Evolutionary conservation across 2,888 invertebrate species (phyloP).

Genomic region (Campopleginae sp.): DNA sequence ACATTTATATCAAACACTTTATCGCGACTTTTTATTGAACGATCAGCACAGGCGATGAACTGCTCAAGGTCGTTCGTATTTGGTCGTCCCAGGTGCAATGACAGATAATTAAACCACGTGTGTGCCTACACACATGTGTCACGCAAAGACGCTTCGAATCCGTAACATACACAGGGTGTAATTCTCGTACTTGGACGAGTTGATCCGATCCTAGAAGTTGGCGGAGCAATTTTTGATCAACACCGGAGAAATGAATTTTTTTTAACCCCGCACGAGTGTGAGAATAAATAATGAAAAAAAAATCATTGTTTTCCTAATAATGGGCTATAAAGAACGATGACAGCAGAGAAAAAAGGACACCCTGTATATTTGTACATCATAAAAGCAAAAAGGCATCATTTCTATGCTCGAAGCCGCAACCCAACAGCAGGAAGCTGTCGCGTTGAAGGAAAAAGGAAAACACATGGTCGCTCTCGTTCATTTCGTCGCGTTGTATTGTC

Average conservation of each 20-base stretch:
- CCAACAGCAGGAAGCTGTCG: background rate
- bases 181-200: too few species aligned
- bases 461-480: background rate
- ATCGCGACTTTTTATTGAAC: background rate
- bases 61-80: slow-evolving; percentile 41
- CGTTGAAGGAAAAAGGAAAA: background rate
- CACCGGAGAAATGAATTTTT: background rate
- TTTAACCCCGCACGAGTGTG: background rate
- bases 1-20: background rate
- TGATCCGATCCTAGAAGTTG: too few species aligned
- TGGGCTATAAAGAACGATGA: too few species aligned
- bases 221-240: background rate
- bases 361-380: background rate
- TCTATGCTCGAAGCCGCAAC: background rate
- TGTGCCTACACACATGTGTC: background rate
- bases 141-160: background rate
- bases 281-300: background rate
- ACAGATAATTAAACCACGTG: slow-evolving; percentile 33
- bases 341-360: background rate
- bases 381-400: background rate
- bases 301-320: background rate
- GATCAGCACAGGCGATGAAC: background rate
- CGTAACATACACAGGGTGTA: background rate
- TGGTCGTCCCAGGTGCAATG: slow-evolving; percentile 42
- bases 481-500: background rate